Conservation (phyloP, 2,113 vertebrate species). For the Mirza zaza region DNA sequence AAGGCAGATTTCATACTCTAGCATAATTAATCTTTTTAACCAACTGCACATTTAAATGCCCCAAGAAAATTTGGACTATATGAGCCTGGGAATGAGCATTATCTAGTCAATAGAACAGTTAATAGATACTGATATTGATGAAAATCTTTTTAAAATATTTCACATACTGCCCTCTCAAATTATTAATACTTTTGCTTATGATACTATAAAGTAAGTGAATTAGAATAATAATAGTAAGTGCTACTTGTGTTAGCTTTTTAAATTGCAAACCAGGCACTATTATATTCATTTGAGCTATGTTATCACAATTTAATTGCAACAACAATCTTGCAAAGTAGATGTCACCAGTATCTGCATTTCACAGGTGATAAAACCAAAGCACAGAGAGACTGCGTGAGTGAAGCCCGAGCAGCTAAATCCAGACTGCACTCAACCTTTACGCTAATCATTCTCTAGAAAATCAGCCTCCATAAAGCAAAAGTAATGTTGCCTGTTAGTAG, state of each 20-base stretch:
- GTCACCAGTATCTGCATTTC: neutral
- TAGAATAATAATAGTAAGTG: neutral
- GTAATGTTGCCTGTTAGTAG: neutral
- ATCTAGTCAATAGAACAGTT: neutral
- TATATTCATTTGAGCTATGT: neutral
- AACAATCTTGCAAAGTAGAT: neutral
- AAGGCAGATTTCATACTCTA: neutral
- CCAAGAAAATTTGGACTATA: neutral
- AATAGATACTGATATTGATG: neutral
- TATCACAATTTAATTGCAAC: neutral
- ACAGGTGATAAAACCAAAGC: neutral
- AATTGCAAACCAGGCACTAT: neutral
- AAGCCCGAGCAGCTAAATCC: neutral
- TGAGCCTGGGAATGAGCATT: neutral
- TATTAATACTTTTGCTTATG: neutral
- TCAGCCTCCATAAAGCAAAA: neutral
- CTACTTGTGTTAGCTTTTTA: neutral
- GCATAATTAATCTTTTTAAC: neutral
- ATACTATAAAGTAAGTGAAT: neutral
- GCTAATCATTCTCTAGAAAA: neutral
- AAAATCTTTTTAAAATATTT: neutral
- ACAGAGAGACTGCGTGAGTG: neutral
- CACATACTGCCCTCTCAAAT: neutral
- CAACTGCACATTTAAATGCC: neutral
- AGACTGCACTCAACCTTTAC: neutral